Evolutionary conservation across 1,140 invertebrate genomes (phyloP), one percentile per base, ranked within the genome.

Genomic region (Drosophila lini): DNA sequence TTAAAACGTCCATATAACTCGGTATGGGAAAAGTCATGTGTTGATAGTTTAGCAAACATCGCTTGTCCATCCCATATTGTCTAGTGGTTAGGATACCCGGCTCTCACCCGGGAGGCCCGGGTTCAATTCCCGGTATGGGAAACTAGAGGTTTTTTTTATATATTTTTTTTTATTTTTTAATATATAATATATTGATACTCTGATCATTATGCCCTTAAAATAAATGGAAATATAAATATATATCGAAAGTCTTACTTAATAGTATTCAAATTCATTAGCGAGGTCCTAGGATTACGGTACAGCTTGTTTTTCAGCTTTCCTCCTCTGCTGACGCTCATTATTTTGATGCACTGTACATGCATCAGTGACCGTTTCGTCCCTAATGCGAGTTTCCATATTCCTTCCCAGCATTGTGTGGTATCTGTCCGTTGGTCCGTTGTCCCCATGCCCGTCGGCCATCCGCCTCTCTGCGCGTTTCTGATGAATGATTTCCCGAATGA

Each of bases 61-160:
- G 3, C 0, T 25, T 16, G 15, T 42, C 19, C 16, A 25, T 93
- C 93, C 94, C 94, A 93, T 94, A 94, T 94, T 93, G 94, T 94
- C 95, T 96, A 96, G 95, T 96, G 95, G 95, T 95, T 96, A 96
- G 95, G 95, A 96, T 96, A 96, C 94, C 95, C 95, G 95, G 95
- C 95, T 96, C 94, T 96, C 95, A 96, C 95, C 95, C 95, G 95
- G 95, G 94, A 95, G 47, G 47, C 95, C 95, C 95, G 95, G 95
- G 95, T 96, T 96, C 95, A 95, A 96, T 96, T 96, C 95, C 95
- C 95, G 95, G 95, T 95, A 96, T 94, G 95, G 95, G 95, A 96
- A 95, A 25, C 19, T 16, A 0, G 11, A 1, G 1, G 1, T 1
- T 48, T 41, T 25, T 47, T 5, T 32, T 11, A 3, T 34, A 8